A percentile compares a stretch with the other conserved stretches of the same genome.
phyloP scores from a whole-genome alignment of 2,888 invertebrate genomes.

The Oligia fasciuncula region DNA sequence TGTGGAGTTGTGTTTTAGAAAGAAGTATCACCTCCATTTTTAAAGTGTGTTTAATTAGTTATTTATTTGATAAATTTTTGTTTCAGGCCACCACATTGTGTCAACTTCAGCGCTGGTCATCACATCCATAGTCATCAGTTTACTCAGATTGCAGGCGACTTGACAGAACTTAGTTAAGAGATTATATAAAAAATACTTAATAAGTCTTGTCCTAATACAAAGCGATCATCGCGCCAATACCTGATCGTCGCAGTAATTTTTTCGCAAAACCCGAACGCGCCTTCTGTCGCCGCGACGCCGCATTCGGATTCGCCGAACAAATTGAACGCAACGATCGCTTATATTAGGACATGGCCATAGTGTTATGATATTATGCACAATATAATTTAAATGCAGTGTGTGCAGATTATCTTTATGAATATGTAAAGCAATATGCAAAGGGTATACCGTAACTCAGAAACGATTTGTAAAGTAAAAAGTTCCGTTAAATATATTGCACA shows the following conservation, averaged over 20 bases:
- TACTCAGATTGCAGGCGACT: conserved; percentile 52
- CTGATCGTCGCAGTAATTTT: background rate
- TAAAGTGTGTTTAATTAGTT: background rate
- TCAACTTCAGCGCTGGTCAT: conserved; percentile 37
- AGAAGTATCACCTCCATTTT: background rate
- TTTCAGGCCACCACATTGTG: conserved; percentile 48
- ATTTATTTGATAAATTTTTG: background rate
- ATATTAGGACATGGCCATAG: background rate
- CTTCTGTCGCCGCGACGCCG: background rate
- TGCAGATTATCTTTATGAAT: conserved; percentile 2
- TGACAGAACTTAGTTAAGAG: conserved; percentile 29
- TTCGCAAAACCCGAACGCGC: background rate
- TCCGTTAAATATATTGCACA: background rate
- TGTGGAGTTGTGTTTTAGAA: background rate
- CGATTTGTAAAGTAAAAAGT: background rate
- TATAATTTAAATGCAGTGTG: background rate
- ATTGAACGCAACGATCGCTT: background rate
- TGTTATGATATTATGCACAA: background rate
- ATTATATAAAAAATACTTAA: background rate
- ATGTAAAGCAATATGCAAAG: background rate
- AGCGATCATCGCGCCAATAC: background rate
- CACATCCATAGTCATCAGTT: conserved; percentile 38
- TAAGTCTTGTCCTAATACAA: background rate
- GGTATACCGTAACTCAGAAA: background rate
- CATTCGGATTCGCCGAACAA: background rate